A percentile compares a stretch with the other conserved stretches of the same genome.
phyloP scores from a whole-genome alignment of 2,888 invertebrate species.

The Magallana nippona region DNA sequence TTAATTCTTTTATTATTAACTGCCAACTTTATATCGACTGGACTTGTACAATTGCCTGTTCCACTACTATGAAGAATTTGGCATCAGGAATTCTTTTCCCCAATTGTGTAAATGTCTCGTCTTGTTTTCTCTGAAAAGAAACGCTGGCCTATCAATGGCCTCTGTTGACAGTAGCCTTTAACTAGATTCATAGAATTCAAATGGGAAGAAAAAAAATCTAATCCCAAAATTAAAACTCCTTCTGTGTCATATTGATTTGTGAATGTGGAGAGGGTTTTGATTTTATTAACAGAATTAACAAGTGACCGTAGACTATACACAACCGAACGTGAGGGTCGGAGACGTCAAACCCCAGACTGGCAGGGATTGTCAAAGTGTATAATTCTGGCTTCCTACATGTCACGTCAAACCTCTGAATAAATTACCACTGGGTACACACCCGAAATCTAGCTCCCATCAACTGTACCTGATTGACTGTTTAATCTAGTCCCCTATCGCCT shows the following conservation, averaged over 20 bases:
- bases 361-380: background rate
- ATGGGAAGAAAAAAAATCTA: background rate
- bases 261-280: background rate
- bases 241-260: constrained; percentile 9
- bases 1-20: constrained; percentile 19
- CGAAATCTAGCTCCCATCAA: background rate
- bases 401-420: background rate
- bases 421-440: background rate
- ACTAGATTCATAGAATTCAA: background rate
- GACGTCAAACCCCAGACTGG: background rate
- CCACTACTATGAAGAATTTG: background rate
- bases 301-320: background rate
- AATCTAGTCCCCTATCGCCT: background rate
- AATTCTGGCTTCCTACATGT: background rate
- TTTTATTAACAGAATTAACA: background rate
- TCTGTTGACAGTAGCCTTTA: constrained; percentile 9
- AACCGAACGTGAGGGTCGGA: background rate
- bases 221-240: background rate
- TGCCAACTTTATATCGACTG: constrained; percentile 8
- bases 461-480: no score
- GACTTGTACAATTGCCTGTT: background rate
- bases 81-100: background rate
- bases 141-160: background rate
- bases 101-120: constrained; percentile 15
- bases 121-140: constrained; percentile 12